Conservation (phyloP, 1,140 invertebrate species). For the Lasioglossum baleicum region DNA sequence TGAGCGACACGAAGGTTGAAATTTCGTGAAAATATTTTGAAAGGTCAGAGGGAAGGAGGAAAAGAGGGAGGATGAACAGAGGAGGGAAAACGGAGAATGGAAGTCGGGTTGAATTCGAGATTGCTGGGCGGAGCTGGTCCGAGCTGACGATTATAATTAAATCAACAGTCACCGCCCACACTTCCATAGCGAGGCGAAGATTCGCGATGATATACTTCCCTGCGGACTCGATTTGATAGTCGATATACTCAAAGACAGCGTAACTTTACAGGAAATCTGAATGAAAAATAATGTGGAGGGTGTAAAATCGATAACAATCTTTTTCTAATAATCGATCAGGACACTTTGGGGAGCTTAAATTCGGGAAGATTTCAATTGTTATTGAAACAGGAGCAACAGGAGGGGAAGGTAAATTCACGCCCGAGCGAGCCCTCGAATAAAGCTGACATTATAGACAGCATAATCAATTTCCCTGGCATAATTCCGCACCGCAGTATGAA, state of each 20-base stretch:
- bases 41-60: conserved; percentile 28
- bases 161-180: conserved; percentile 77
- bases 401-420: conserved; percentile 31
- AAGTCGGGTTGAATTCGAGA: conserved; percentile 75
- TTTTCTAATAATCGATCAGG: no score
- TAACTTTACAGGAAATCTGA: no score
- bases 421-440: conserved; percentile 48
- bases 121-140: conserved; percentile 72
- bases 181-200: conserved; percentile 58
- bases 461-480: conserved; percentile 74
- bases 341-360: no score
- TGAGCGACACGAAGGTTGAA: background rate
- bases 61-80: background rate
- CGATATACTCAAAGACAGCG: no score
- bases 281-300: no score
- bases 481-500: conserved; percentile 66
- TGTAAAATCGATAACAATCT: no score
- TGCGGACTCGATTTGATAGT: background rate
- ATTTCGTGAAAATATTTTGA: conserved; percentile 16
- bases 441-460: conserved; percentile 69
- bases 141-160: conserved; percentile 77
- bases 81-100: conserved; percentile 48
- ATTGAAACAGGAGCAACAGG: conserved; percentile 19
- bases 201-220: conserved; percentile 26
- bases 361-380: conserved; percentile 14